Base-by-base conservation (phyloP, 2,888 invertebrate species). In the Cheilosia scutellata region DNA sequence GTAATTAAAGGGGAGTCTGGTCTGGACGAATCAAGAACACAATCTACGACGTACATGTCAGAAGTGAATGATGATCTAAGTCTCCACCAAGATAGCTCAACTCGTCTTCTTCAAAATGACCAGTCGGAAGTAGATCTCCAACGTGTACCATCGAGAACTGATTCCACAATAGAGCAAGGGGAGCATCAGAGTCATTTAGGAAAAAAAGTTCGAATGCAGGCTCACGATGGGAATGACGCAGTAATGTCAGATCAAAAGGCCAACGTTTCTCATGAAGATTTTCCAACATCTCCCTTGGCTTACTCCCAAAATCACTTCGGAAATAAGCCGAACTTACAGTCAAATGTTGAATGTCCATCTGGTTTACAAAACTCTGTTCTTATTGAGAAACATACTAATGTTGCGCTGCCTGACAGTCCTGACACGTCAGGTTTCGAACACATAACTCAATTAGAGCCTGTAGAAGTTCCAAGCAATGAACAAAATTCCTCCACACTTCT, bases 261-360 rank as follows among this genome's bases (percentile, higher is more conserved):
- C 9, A 9, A 11, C 16, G n/a, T 9, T 20, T 16, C 29, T 2
- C 31, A 47, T 37, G 29, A 42, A 3, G 42, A 42, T 44, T 9
- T 44, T n/a, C 47, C 40, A n/a, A 47, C 44, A 16, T 49, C 57
- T 33, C 20, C 57, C n/a, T 57, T 71, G 16, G 42, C 57, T 5
- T 71, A 62, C 16, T 57, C 42, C 0, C 62, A 63, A 47, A 49
- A 78, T 57, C 71, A 71, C n/a, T 78, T 65, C n/a, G 65, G 31
- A 2, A 53, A 70, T 40, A 9, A 53, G 16, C n/a, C 40, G 1
- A 70, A 20, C 6, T 37, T 25, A 33, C n/a, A 65, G 7, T 20
- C 62, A 0, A 53, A 47, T 40, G 13, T 55, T 11, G 37, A 58
- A 27, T 20, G 37, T 33, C n/a, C 33, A 31, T 2, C 11, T 16